Percentiles rank a stretch among this genome's conserved stretches.
phyloP scores from a whole-genome alignment of 1,140 invertebrate genomes.

The Apis mellifera region DNA sequence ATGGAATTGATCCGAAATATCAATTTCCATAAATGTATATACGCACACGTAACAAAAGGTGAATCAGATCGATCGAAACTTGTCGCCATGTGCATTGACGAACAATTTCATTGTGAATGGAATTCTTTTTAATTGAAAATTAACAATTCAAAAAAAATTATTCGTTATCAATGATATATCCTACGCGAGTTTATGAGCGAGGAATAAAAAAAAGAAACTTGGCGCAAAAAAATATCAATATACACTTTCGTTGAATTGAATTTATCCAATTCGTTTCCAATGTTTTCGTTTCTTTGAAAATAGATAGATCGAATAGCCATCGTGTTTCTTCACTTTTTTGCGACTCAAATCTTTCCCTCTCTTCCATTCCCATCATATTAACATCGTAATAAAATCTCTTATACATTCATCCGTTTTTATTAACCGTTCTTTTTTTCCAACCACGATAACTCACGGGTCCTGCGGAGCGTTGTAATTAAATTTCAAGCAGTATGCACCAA shows the following conservation, averaged over 20 bases:
- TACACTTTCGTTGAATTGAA: background rate
- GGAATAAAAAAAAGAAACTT: background rate
- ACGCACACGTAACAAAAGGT: background rate
- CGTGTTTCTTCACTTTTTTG: conserved; percentile 43
- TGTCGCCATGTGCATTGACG: no score
- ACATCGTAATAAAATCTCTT: conserved; percentile 55
- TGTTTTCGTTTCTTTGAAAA: conserved; percentile 10
- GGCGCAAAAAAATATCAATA: background rate
- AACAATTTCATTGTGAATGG: background rate
- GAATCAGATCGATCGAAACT: background rate
- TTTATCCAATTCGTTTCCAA: conserved; percentile 13
- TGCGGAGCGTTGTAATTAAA: conserved; percentile 63
- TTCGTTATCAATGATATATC: background rate
- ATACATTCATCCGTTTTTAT: conserved; percentile 63
- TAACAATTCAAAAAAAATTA: background rate
- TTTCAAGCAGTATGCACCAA: conserved; percentile 61
- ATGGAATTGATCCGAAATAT: background rate
- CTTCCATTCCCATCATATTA: conserved; percentile 30
- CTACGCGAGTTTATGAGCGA: background rate
- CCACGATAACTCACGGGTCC: conserved; percentile 28
- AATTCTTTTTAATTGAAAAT: background rate
- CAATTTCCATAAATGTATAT: background rate
- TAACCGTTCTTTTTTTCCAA: conserved; percentile 54
- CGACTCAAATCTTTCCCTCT: conserved; percentile 6
- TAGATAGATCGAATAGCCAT: conserved; percentile 31